Evolutionary conservation across 2,797 vertebrate species (phyloP), one percentile per base, ranked within the genome.

Genomic region (Meriones psammophilus): DNA sequence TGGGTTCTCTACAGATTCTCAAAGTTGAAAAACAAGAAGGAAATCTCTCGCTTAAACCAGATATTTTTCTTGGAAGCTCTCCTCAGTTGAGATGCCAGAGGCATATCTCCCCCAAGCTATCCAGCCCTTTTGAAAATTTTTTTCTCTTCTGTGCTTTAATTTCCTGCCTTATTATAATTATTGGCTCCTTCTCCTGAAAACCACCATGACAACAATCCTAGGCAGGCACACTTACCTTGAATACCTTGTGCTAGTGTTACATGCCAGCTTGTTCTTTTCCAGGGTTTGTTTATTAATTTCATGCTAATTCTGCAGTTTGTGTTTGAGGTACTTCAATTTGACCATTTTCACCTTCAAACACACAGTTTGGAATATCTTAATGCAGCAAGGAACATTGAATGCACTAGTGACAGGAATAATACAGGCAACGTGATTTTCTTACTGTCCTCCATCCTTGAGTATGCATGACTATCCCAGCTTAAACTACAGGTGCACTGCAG

Each of bases 91-190:
- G 14, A 85, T 88, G 46, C 90, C 84, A 39, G 58, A 84, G 74
- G 88, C 33, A 28, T 77, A 77, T 93, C 81, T 90, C 74, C n/a
- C 54, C 30, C 56, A 20, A 62, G 77, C 58, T 69, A 68, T 17
- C 26, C 6, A 46, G 36, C 9, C 39, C 24, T 42, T 92, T 50
- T 78, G 88, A 95, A 96, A 95, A 81, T 68, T 36, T 94, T 85
- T 83, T 80, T 20, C 78, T 91, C 58, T 15, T 83, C 60, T 36
- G 4, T 30, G 94, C 85, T 97, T 96, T 96, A 76, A 91, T 96
- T 94, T 95, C 83, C 94, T 91, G 83, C 90, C 69, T 95, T 84
- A 84, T 68, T 92, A 86, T 39, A 92, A 68, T 83, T 73, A 91
- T 91, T 89, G 81, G 88, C 69, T 95, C 42, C 68, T 86, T 94